Base-by-base conservation (phyloP, 2,797 vertebrate genomes). In the Gymnoscopelus microlampas region DNA sequence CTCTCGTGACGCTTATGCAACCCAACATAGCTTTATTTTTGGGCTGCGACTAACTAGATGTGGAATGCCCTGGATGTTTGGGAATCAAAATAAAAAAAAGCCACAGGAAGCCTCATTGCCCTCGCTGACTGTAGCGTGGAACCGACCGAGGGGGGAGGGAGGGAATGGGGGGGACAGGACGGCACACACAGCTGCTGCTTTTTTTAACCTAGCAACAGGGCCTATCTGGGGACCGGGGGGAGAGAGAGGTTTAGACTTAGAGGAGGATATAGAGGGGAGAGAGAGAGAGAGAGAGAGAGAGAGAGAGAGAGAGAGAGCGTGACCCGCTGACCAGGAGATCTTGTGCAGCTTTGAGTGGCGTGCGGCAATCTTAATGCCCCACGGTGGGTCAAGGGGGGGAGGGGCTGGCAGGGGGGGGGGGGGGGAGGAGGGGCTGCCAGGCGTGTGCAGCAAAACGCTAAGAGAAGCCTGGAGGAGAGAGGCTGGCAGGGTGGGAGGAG, bases 51-150 rank as follows among this genome's bases (percentile, higher is more conserved):
- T 85, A 74, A 74, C 73, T 78, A 68, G 63, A 80, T 76, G 77
- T 81, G 78, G 77, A 84, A 85, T 77, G 76, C 76, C 82, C 83
- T 72, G 76, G 75, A 84, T 82, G 77, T 77, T 78, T 78, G 73
- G 76, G 9, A n/a, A 60, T 24, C 13, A 15, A 53, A 59, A 32
- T 19, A 39, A 44, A 39, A n/a, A 35, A 14, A 32, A 32, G 58
- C 14, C 14, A 35, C 7, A 15, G 26, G 58, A 39, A 49, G 44
- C 61, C 44, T 35, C 50, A 55, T 9, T 15, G 29, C 32, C 70
- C 70, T 8, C 47, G 19, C 57, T 56, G 50, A 54, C 35, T 19
- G 23, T 19, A 29, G 26, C 2, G 26, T 10, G 39, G 39, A 10
- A 10, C 7, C 49, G 49, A 44, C 48, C 29, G 55, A 26, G 12